A percentile compares a stretch with the other conserved stretches of the same genome.
phyloP scores from a whole-genome alignment of 2,113 vertebrate species.

The Sturnus vulgaris region DNA sequence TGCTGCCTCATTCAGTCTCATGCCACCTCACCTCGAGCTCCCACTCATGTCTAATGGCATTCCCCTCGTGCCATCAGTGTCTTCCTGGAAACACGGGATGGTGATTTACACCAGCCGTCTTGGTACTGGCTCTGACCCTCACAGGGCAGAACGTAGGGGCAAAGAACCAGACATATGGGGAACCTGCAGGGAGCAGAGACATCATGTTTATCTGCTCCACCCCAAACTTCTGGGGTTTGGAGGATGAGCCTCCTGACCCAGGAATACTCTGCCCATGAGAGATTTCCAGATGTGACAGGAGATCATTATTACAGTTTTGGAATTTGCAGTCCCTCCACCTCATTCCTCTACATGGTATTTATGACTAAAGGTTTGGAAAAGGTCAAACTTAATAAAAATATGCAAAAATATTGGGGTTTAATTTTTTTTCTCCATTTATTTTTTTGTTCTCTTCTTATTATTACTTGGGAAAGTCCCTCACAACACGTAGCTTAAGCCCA shows the following conservation, averaged over 20 bases:
- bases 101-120: background rate
- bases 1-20: background rate
- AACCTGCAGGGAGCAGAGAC: background rate
- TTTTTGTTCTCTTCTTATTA: background rate
- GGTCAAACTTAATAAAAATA: background rate
- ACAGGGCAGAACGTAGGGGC: background rate
- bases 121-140: background rate
- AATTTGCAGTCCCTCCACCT: background rate
- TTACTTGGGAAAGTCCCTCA: background rate
- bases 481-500: background rate
- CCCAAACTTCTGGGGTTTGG: background rate
- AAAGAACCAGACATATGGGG: background rate
- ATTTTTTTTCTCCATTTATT: background rate
- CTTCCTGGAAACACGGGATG: background rate
- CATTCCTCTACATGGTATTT: background rate
- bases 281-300: background rate
- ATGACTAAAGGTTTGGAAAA: background rate
- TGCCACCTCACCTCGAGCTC: background rate
- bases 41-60: too few relatives aligned
- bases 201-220: background rate
- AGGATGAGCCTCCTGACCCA: background rate
- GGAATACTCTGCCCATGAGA: background rate
- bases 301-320: background rate
- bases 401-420: background rate
- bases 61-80: background rate